Evolutionary conservation across 2,888 invertebrate genomes (phyloP), one percentile per base, ranked within the genome.

Genomic region (Coleophora deauratella): DNA sequence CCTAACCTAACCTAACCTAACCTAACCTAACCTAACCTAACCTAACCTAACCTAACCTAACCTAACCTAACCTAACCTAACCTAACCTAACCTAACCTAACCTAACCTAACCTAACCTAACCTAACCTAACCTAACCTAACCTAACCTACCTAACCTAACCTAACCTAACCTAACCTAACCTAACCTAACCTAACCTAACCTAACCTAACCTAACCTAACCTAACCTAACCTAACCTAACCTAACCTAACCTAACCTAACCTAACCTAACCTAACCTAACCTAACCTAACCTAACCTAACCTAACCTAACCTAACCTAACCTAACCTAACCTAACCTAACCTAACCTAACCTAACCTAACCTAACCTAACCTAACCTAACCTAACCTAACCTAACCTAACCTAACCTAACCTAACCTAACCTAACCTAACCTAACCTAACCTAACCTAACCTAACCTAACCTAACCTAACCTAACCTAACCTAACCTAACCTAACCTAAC

Each of bases 351-450:
- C 45, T 46, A 47, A 50, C 46, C 49, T 51, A 48, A 49, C 47
- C 51, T 49, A 49, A 50, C 46, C 45, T 46, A 46, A 45, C 50
- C 46, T 45, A 45, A 45, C 47, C 50, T 47, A 50, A 50, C 52
- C 50, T 47, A 47, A 50, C 50, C 49, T 49, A 47, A 49, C 49
- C 49, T 51, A 47, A 51, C 49, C 52, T 50, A 48, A 52, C 47
- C 52, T 52, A 50, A 50, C 50, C 52, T 50, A 50, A 50, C 51
- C 49, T 51, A 49, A 49, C 51, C 47, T 49, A 45, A 47, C 47
- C 45, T 47, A 44, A 44, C 41, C 44, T 42, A 42, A 43, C 40
- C 44, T 43, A 46, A 47, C 49, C 49, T 44, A 47, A 47, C 50
- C 49, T 47, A 49, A 47, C 49, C 45, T 38, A 38, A 38, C 38